These are phyloP conservation scores for Gasteruption jaculator DNA, from an alignment of 2,888 invertebrate genomes.

Conservation along the genomic window DNA sequence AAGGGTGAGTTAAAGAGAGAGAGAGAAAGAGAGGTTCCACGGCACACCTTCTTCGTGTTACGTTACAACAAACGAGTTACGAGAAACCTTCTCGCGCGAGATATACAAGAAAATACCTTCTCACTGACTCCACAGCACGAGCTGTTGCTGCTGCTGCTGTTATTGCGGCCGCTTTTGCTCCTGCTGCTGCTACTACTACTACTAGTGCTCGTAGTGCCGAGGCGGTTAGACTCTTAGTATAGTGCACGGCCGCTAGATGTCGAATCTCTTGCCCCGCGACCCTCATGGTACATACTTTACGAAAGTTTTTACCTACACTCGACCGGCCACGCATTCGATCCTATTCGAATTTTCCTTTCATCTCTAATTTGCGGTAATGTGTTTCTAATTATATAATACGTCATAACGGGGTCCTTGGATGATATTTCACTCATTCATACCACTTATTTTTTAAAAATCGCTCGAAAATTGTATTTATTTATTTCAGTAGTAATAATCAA, in stretches of 20 bases:
- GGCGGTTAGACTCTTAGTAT: slow-evolving; percentile 31
- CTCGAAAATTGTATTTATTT: no score
- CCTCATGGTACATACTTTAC: no score
- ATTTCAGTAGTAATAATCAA: no score
- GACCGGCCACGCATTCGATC: no score
- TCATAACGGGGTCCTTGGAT: no score
- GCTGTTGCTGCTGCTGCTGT: slow-evolving; percentile 11
- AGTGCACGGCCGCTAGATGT: slow-evolving; percentile 41
- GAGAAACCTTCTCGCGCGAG: slow-evolving; percentile 23
- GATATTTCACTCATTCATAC: no score
- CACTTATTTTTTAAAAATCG: no score
- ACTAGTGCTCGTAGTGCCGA: slow-evolving; percentile 14
- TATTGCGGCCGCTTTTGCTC: no score
- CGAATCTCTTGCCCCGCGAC: slow-evolving; percentile 17
- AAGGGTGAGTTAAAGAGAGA: slow-evolving; percentile 4
- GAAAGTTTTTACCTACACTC: no score
- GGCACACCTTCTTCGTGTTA: slow-evolving; percentile 37
- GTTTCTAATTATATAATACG: no score
- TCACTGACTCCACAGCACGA: slow-evolving; percentile 31
- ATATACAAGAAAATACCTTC: slow-evolving; percentile 25
- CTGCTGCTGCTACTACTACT: slow-evolving; percentile 15
- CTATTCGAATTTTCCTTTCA: no score
- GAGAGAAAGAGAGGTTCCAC: slow-evolving; percentile 19
- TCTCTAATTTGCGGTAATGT: no score
- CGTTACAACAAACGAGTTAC: slow-evolving; percentile 31